Base-by-base conservation (phyloP, 1,140 invertebrate species). In the Zophobas morio region DNA sequence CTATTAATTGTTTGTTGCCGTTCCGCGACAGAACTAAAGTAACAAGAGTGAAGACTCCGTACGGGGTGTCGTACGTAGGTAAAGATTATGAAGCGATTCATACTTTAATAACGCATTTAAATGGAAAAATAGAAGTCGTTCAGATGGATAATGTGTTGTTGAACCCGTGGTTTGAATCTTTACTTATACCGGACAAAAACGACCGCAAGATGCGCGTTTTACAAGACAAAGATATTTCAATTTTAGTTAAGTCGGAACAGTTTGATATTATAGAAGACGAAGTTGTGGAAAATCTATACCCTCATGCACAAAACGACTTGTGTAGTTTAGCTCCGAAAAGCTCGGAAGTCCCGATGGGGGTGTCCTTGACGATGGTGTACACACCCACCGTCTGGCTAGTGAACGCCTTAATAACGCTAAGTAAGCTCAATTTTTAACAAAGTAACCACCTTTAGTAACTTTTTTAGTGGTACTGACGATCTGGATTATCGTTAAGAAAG, bases 201-300 rank as follows among this genome's bases (percentile, higher is more conserved):
- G 39, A 40, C 1, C 54, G 37, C 1, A 75, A 63, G 33, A 54
- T 33, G 6, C 6, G 34, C n/a, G 47, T 75, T 63, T 51, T 75
- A n/a, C 32, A 51, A 32, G 6, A 51, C 6, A 6, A 20, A n/a
- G 46, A 75, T 20, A 75, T 75, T 51, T 75, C 73, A 6, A 63
- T 75, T 51, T 47, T 75, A n/a, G 47, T 75, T n/a, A 60, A 75
- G 36, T 60, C 73, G 40, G 54, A 75, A 42, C 37, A 34, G 32
- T 75, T 75, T 63, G 20, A 20, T 20, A 60, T 32, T 42, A 35
- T 47, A 1, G 54, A 75, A 20, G 56, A 75, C 34, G 49, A 60
- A 20, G 39, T 75, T 63, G 34, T 75, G 20, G 73, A 75, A 6
- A 75, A 75, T 63, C 6, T 63, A 46, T 57, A 75, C 46, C 73